Conservation (phyloP, 2,888 invertebrate genomes). For the Sinohyriopsis cumingii region DNA sequence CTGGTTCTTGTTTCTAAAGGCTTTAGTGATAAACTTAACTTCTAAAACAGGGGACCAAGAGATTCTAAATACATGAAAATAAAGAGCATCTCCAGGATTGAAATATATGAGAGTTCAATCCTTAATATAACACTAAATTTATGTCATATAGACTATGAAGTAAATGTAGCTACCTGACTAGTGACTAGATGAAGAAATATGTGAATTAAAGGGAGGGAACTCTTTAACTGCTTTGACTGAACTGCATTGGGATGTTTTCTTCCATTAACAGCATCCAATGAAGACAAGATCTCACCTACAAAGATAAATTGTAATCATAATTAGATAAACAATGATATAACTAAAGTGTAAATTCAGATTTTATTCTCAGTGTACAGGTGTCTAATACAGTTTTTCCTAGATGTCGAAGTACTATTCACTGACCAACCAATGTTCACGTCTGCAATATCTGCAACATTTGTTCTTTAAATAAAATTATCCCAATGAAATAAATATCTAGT, state of each 20-base stretch:
- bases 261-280: slow-evolving; percentile 66
- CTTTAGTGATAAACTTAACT: no score
- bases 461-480: neutral
- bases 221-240: slow-evolving; percentile 67
- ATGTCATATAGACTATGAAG: neutral
- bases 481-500: neutral
- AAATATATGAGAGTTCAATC: no score
- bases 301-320: slow-evolving; percentile 4
- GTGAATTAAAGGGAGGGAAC: slow-evolving; percentile 63
- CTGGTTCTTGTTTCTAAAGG: no score
- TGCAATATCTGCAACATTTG: neutral
- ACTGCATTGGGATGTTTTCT: slow-evolving; percentile 70
- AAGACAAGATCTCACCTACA: slow-evolving; percentile 63
- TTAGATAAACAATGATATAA: neutral
- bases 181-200: slow-evolving; percentile 65
- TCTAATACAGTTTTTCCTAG: no score
- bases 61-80: no score
- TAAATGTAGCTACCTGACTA: slow-evolving; percentile 57
- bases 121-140: neutral
- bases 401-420: no score
- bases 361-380: neutral
- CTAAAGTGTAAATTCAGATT: neutral
- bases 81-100: no score
- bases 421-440: neutral
- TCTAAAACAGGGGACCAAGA: no score